These are phyloP conservation scores for Sphecodes monilicornis DNA, from an alignment of 2,888 invertebrate genomes.

Conservation along the genomic window DNA sequence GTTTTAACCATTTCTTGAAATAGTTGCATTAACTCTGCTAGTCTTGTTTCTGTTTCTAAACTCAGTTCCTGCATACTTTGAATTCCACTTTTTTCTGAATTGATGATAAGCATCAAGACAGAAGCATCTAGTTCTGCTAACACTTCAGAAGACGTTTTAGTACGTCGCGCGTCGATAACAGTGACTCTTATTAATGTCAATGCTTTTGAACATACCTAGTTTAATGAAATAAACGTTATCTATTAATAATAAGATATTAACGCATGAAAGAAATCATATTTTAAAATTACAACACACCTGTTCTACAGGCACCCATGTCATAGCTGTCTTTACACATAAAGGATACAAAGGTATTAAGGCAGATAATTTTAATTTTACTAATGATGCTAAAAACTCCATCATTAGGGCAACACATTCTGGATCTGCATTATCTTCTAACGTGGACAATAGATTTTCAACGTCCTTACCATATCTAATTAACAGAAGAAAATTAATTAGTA, in stretches of 20 bases:
- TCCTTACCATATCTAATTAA: conserved; percentile 81
- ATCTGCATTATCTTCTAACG: conserved; percentile 79
- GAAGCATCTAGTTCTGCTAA: conserved; percentile 83
- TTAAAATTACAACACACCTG: conserved; percentile 69
- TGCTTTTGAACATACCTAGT: conserved; percentile 83
- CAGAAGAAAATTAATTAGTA: not conserved
- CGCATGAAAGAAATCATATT: not conserved
- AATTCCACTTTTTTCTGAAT: conserved; percentile 78
- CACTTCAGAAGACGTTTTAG: conserved; percentile 72
- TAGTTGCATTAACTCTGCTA: conserved; percentile 85
- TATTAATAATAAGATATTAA: not conserved
- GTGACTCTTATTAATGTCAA: conserved; percentile 83
- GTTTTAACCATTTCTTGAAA: conserved; percentile 84
- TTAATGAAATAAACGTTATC: not conserved
- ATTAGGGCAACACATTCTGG: conserved; percentile 85
- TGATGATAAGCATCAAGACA: conserved; percentile 83
- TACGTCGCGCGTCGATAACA: conserved; percentile 79
- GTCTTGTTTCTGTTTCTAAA: conserved; percentile 81
- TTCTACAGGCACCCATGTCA: conserved; percentile 85
- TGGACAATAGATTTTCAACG: conserved; percentile 82
- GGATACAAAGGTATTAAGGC: conserved; percentile 83
- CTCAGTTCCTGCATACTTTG: conserved; percentile 70
- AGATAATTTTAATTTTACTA: conserved; percentile 84
- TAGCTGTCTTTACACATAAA: conserved; percentile 83
- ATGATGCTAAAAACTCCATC: conserved; percentile 85